Conservation (phyloP, 2,888 invertebrate genomes). For the Danaus chrysippus region DNA sequence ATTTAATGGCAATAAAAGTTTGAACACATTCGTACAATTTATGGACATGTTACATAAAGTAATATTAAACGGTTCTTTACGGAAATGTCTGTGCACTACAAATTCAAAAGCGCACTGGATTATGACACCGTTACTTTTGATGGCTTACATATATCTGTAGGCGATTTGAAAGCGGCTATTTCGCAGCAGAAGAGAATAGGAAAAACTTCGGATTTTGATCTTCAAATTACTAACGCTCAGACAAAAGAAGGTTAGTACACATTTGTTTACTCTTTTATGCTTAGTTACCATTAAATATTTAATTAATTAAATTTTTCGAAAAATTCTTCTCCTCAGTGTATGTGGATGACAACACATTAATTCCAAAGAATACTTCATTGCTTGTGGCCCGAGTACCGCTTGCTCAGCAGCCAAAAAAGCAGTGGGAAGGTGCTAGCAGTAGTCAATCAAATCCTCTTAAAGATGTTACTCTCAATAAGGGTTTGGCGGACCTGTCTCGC, state of each 20-base stretch:
- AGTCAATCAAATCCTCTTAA: slow-evolving; percentile 65
- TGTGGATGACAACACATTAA: slow-evolving; percentile 91
- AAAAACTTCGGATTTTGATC: slow-evolving; percentile 95
- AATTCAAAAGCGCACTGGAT: slow-evolving; percentile 97
- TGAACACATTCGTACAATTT: slow-evolving; percentile 31
- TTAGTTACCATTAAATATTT: neutral
- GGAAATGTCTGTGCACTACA: slow-evolving; percentile 97
- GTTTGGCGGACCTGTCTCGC: slow-evolving; percentile 90
- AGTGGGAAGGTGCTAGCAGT: slow-evolving; percentile 82
- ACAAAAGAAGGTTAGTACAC: slow-evolving; percentile 91
- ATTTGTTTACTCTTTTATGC: neutral
- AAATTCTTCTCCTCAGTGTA: slow-evolving; percentile 84
- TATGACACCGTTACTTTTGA: slow-evolving; percentile 98
- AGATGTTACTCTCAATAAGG: slow-evolving; percentile 78
- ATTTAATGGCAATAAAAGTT: slow-evolving; percentile 4
- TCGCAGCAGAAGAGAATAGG: slow-evolving; percentile 96
- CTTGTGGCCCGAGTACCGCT: slow-evolving; percentile 96
- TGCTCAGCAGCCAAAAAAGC: slow-evolving; percentile 86
- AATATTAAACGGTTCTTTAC: slow-evolving; percentile 34
- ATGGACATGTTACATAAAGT: slow-evolving; percentile 49
- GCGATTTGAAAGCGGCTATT: slow-evolving; percentile 96
- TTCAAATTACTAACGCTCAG: slow-evolving; percentile 97
- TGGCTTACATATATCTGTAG: slow-evolving; percentile 96
- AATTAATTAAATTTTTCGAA: slow-evolving; percentile 14
- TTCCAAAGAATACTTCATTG: slow-evolving; percentile 98